Base-by-base conservation (phyloP, 2,113 vertebrate genomes). In the Hyperoodon ampullatus region DNA sequence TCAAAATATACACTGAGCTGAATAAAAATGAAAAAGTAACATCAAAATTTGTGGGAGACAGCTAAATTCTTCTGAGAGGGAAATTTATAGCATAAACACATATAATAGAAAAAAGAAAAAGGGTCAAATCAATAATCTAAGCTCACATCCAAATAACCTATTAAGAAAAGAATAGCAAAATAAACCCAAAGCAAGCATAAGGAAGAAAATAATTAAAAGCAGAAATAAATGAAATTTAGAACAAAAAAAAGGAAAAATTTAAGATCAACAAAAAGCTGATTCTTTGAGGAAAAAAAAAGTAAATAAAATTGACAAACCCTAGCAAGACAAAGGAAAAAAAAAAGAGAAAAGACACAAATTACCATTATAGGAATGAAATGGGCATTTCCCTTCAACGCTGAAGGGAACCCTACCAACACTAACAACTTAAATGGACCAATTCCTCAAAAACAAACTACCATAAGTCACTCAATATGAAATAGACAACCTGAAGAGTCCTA, bases 1-100 rank as follows among this genome's bases (percentile, higher is more conserved):
- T 58, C 18, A 92, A 95, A 95, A 72, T 18, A 95, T 1, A 71
- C 70, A 61, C 6, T 78, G 5, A 86, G 77, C 33, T 84, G 39
- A 90, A 63, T 78, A 75, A 95, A 85, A 78, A 78, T 70, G 18
- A 85, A 78, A 78, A 95, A 26, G 68, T 23, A 80, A 78, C 14
- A 63, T 61, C 7, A 86, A 70, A 80, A 81, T n/a, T 65, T 88
- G 28, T 65, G 18, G 68, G 16, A 58, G 15, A 88, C 65, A 82
- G 58, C 11, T 55, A 82, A 88, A 30, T 47, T 26, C 47, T 44
- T 15, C 28, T 87, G 11, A 92, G 4, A 58, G 14, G 23, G 44
- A 81, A 92, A 47, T 80, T 55, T 18, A 87, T 3, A 92, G 28
- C 55, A 92, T 63, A 81, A 95, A 63, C 6, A 30, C 4, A 87